Evolutionary conservation across 2,797 vertebrate genomes (phyloP), one percentile per base, ranked within the genome.

Genomic region (Lithobates pipiens): DNA sequence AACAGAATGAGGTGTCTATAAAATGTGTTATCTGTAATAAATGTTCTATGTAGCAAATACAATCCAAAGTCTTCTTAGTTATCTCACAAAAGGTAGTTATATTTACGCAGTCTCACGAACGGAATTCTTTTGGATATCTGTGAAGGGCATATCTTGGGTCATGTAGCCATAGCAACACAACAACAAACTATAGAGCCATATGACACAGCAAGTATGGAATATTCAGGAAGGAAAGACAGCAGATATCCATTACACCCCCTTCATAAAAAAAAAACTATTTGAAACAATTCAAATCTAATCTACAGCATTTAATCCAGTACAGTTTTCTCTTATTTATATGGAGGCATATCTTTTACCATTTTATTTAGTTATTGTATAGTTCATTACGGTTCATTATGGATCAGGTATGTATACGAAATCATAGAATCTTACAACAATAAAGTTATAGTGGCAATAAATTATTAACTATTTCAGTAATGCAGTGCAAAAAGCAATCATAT

Each of bases 181-280:
- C 21, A 79, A 79, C 77, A 79, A 79, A 68, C 77, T 67, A 68
- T 44, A 16, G 23, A 46, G 23, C 61, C 39, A 79, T 68, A 67
- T 67, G 27, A 67, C 65, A 67, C 65, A 29, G 25, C 65, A 29
- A 67, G n/a, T 25, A 67, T 67, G 65, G 27, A 67, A 67, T 11
- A 29, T 4, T 3, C 10, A 67, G 65, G 11, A 67, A 67, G 65
- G 65, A 29, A 67, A 25, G 25, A 29, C 25, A 67, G 10, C 27
- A 29, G 10, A 67, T 67, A 29, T 29, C n/a, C 25, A 15, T 67
- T 67, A 67, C 21, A 61, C n/a, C 54, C 54, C 21, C 5, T 54
- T 61, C 21, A 61, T 61, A 61, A 23, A 61, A 23, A 61, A 61
- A 23, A 6, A 61, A 13, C 18, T n/a, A n/a, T n/a, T 8, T 61